Percentiles rank a stretch among this genome's conserved stretches.
Conservation (phyloP, 2,888 invertebrate genomes). For the Anaspis maculata region DNA sequence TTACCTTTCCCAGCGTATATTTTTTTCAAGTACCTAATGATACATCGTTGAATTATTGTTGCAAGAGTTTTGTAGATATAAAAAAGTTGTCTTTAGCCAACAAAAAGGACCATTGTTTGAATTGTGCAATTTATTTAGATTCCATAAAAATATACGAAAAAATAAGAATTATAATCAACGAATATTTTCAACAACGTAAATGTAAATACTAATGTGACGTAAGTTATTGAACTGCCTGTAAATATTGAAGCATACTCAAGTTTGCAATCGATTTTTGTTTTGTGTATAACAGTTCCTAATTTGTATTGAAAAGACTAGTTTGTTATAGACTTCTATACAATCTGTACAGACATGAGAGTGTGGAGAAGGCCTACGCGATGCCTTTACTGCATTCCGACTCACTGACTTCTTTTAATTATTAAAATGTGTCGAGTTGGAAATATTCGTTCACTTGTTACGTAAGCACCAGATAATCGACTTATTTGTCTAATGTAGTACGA, state of each 20-base stretch:
- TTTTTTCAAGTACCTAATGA: too few species aligned
- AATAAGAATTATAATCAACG: constrained; percentile 10
- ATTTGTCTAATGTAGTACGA: constrained; percentile 15
- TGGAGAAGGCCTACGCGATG: too few species aligned
- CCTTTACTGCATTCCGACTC: too few species aligned
- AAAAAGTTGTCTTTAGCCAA: constrained; percentile 15
- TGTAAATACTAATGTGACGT: too few species aligned
- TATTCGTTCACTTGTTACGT: constrained; percentile 32
- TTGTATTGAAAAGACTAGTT: background rate
- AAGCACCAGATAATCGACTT: constrained; percentile 25
- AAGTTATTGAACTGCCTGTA: background rate
- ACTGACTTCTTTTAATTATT: constrained; percentile 5
- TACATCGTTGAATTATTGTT: too few species aligned
- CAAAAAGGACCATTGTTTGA: constrained; percentile 18
- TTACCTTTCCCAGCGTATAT: too few species aligned
- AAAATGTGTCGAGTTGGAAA: constrained; percentile 19
- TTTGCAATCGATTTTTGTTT: too few species aligned
- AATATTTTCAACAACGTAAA: constrained; percentile 22
- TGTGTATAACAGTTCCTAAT: constrained; percentile 3
- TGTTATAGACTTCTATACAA: too few species aligned
- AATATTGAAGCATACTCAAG: too few species aligned
- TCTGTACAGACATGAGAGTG: too few species aligned
- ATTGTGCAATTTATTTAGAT: constrained; percentile 20
- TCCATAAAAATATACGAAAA: constrained; percentile 2
- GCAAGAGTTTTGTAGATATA: constrained; percentile 16